A percentile compares a stretch with the other conserved stretches of the same genome.
These are phyloP conservation scores for Parnassius orleans DNA, from an alignment of 2,888 invertebrate genomes.

Conservation along the genomic window DNA sequence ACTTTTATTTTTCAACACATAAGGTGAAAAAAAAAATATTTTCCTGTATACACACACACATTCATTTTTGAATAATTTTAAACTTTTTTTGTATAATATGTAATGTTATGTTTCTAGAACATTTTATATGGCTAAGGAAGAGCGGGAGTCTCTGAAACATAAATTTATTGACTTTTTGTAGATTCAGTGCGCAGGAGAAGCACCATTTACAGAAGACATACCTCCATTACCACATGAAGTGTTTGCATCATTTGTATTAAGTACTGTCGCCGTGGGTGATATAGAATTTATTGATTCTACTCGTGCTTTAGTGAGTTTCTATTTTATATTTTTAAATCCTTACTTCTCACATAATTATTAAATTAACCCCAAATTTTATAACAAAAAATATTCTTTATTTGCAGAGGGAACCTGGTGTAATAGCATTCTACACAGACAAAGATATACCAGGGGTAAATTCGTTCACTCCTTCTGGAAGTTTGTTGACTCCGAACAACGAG, in stretches of 20 bases:
- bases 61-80: no score
- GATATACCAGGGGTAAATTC: conserved; percentile 85
- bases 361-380: no score
- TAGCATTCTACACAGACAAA: conserved; percentile 81
- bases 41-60: no score
- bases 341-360: background rate
- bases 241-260: conserved; percentile 82
- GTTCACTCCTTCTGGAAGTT: conserved; percentile 56
- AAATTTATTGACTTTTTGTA: conserved; percentile 27
- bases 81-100: no score
- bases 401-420: conserved; percentile 82
- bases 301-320: conserved; percentile 80
- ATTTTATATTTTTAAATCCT: background rate
- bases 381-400: conserved; percentile 31
- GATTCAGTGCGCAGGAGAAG: conserved; percentile 85
- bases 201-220: conserved; percentile 83
- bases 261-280: conserved; percentile 71
- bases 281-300: conserved; percentile 80
- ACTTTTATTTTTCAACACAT: no score
- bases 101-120: no score
- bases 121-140: no score
- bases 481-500: conserved; percentile 46
- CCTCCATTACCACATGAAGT: conserved; percentile 81
- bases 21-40: no score
- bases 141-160: no score